A percentile compares a stretch with the other conserved stretches of the same genome.
Evolutionary conservation across 2,113 vertebrate species (phyloP).

Genomic region (Numida meleagris): DNA sequence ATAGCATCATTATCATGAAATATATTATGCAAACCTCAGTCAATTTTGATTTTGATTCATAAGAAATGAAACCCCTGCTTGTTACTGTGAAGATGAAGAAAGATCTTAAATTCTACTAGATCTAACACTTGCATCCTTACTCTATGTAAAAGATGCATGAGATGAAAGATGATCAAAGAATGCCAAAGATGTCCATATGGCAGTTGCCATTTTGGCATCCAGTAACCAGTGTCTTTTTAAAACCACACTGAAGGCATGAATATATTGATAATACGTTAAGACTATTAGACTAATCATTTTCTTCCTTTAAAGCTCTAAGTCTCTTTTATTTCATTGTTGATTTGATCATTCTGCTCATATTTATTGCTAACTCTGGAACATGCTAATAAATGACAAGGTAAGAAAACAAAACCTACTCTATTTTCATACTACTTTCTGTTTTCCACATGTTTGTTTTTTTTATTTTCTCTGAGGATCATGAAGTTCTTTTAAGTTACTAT

Average conservation of each 20-base stretch:
- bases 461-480: background rate
- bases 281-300: background rate
- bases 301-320: background rate
- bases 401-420: background rate
- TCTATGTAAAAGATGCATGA: background rate
- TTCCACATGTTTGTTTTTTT: background rate
- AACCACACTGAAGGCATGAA: background rate
- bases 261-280: background rate
- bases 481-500: background rate
- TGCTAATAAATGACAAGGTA: background rate
- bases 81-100: background rate
- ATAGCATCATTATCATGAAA: constrained; percentile 42
- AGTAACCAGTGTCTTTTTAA: background rate
- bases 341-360: background rate
- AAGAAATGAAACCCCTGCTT: constrained; percentile 32
- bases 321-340: background rate
- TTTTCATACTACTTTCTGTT: background rate
- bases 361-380: background rate
- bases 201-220: background rate
- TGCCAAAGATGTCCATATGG: background rate
- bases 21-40: constrained; percentile 14
- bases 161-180: background rate
- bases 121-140: background rate
- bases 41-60: constrained; percentile 33
- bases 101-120: background rate